Evolutionary conservation across 1,140 invertebrate species (phyloP).

Genomic region (Microplitis mediator): DNA sequence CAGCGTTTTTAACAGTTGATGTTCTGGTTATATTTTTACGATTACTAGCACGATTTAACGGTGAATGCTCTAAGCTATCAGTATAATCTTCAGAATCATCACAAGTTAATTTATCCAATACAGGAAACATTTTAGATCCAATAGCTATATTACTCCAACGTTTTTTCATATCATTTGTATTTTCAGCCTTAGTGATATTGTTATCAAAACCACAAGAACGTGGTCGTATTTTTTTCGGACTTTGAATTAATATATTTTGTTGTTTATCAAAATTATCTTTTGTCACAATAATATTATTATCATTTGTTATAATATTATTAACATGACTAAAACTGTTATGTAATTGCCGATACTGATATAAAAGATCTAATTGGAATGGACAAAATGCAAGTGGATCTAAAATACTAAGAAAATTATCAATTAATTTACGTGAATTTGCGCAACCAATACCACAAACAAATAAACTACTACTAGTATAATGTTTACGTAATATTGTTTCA

Average conservation of each 20-base stretch:
- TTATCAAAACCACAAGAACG: constrained; percentile 68
- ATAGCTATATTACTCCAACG: constrained; percentile 71
- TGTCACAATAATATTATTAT: constrained; percentile 21
- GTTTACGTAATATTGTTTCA: constrained; percentile 80
- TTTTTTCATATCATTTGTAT: constrained; percentile 68
- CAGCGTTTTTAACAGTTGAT: constrained; percentile 12
- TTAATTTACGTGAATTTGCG: constrained; percentile 67
- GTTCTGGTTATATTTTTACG: constrained; percentile 34
- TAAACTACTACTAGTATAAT: constrained; percentile 76
- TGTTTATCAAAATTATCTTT: constrained; percentile 60
- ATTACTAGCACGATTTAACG: constrained; percentile 45
- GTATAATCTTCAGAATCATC: constrained; percentile 76
- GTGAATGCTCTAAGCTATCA: constrained; percentile 72
- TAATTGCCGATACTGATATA: constrained; percentile 79
- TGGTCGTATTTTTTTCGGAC: constrained; percentile 67
- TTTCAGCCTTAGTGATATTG: constrained; percentile 60
- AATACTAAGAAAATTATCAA: constrained; percentile 75
- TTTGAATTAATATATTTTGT: constrained; percentile 48
- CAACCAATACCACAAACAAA: constrained; percentile 72
- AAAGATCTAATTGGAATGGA: constrained; percentile 80
- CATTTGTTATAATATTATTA: constrained; percentile 64
- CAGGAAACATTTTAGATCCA: constrained; percentile 72
- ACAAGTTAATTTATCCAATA: constrained; percentile 71
- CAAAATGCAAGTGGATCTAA: constrained; percentile 77
- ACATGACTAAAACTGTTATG: constrained; percentile 77